Conservation (phyloP, 1,140 invertebrate genomes). For the Lasioglossum albipes region DNA sequence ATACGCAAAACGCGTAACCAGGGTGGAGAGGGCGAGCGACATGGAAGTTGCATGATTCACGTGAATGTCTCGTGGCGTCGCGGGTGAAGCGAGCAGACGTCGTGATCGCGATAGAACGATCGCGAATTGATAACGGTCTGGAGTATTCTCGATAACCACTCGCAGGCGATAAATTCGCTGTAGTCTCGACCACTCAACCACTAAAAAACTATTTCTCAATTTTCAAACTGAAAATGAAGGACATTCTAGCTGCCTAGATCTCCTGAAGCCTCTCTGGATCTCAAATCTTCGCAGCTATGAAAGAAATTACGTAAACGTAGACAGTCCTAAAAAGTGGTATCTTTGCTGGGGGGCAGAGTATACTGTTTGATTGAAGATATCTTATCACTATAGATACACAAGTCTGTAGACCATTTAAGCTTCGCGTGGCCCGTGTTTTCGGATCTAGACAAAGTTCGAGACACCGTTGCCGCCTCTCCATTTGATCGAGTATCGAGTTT, state of each 20-base stretch:
- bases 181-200: neutral
- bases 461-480: neutral
- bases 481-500: neutral
- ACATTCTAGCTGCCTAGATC: neutral
- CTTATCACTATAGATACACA: neutral
- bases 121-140: constrained; percentile 40
- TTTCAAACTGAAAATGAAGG: neutral
- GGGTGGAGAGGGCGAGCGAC: too few species aligned
- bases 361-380: neutral
- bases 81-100: constrained; percentile 8
- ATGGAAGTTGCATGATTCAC: constrained; percentile 35
- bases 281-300: neutral
- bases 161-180: neutral
- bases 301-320: neutral
- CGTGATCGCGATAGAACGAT: constrained; percentile 56
- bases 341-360: constrained; percentile 16
- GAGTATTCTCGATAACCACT: neutral
- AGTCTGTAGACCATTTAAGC: neutral
- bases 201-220: too few species aligned
- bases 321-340: neutral
- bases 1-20: neutral
- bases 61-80: constrained; percentile 52
- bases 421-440: neutral
- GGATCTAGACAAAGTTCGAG: neutral
- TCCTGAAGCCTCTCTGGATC: too few species aligned